Base-by-base conservation (phyloP, 1,140 invertebrate genomes). In the Heliconius hewitsoni region DNA sequence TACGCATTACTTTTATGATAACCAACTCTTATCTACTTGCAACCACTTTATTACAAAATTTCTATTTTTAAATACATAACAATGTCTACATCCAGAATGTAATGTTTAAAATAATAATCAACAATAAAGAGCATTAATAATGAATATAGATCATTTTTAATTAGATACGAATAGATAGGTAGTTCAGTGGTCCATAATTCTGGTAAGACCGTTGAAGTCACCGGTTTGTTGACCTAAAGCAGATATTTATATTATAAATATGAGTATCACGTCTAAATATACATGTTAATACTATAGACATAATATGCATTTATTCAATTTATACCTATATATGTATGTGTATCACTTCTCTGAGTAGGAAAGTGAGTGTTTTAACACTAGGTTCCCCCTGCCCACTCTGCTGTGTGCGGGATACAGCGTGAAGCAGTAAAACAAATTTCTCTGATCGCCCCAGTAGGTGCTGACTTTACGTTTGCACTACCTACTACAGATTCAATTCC, bases 1-100 rank as follows among this genome's bases (percentile, higher is more conserved):
- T 66, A 66, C 60, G 60, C 23, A 4, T 30, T 66, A 66, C 60
- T 66, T 66, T 66, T 66, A 30, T 66, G 60, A 66, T 66, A 66
- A 66, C 13, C 8, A 66, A 66, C 23, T 66, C 27, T 30, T 66
- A 66, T 66, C 60, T 1, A 23, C 9, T 66, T 66, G 27, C 27
- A 66, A 66, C 27, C 3, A 16, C 27, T 66, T 66, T 30, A 66
- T 30, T 66, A 13, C 27, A 66, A 73, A 16, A 16, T 66, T 66
- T 66, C 3, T 66, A 66, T 30, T 27, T 66, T 66, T 66, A 66
- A 66, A 66, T 13, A n/a, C 6, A 13, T 30, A 66, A 66, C 19
- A 4, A 66, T 23, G n/a, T 8, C n/a, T 55, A 19, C 52, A 8
- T 55, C 18, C 52, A 55, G 4, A 52, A 52, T 8, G 19, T 52